Percentiles rank a stretch among this genome's conserved stretches.
Conservation (phyloP, 2,888 invertebrate genomes). For the Drosophila basisetae region DNA sequence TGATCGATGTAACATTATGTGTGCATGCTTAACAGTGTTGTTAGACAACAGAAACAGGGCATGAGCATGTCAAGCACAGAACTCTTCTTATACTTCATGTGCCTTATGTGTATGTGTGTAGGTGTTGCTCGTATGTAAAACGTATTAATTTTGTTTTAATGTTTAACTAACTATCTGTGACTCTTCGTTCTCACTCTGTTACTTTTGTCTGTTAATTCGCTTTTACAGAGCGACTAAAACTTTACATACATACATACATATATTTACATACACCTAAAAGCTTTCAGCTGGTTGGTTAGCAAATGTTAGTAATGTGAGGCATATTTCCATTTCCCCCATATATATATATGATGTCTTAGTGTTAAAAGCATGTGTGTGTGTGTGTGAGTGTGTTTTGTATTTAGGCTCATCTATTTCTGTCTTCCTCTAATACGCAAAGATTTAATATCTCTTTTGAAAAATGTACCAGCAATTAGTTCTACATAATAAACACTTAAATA, state of each 20-base stretch:
- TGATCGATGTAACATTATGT: neutral
- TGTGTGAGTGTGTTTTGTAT: conserved; percentile 1
- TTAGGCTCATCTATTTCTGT: conserved; percentile 1
- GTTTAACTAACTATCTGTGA: neutral
- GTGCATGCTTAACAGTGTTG: conserved; percentile 1
- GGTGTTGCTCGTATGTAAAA: neutral
- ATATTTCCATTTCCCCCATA: neutral
- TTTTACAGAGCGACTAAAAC: neutral
- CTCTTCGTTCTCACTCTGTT: neutral
- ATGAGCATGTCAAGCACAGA: neutral
- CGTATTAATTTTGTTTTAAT: neutral
- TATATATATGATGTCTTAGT: neutral
- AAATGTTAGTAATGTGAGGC: neutral
- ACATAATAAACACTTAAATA: neutral
- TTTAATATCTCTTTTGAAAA: neutral
- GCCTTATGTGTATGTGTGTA: neutral
- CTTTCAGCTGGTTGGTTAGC: neutral
- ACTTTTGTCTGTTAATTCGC: neutral
- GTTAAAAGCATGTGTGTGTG: neutral
- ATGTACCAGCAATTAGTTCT: neutral
- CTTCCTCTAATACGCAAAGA: neutral
- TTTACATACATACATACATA: neutral
- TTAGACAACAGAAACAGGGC: neutral
- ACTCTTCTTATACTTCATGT: neutral
- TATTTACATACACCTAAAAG: neutral